Percentiles rank a stretch among this genome's conserved stretches.
phyloP scores from a whole-genome alignment of 2,113 vertebrate genomes.

The Pedionomus torquatus region DNA sequence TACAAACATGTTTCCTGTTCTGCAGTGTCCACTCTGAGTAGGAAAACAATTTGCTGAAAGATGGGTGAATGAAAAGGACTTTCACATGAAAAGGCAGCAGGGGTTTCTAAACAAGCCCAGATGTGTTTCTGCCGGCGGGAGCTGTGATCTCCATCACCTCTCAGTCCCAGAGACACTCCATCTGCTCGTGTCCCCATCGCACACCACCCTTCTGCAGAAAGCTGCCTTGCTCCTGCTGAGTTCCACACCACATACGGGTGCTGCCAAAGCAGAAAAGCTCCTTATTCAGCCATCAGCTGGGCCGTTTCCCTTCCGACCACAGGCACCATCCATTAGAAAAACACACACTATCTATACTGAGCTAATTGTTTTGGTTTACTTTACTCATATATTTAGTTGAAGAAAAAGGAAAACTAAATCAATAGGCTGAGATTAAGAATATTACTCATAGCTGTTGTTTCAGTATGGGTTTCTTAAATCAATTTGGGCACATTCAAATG shows the following conservation, averaged over 20 bases:
- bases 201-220: neutral
- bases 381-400: neutral
- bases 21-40: neutral
- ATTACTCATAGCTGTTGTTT: neutral
- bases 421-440: neutral
- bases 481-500: neutral
- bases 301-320: neutral
- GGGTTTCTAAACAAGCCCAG: constrained; percentile 39
- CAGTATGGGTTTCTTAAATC: neutral
- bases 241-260: neutral
- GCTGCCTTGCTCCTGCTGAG: neutral
- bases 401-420: neutral
- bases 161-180: neutral
- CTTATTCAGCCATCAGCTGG: neutral
- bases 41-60: constrained; percentile 32
- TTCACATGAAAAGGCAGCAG: neutral
- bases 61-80: constrained; percentile 28
- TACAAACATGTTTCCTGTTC: constrained; percentile 11
- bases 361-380: neutral
- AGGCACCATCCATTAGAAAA: neutral
- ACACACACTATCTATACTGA: neutral
- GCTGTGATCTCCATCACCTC: neutral
- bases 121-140: neutral
- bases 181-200: neutral
- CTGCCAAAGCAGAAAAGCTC: neutral